Evolutionary conservation across 2,797 vertebrate species (phyloP).

Genomic region (Melanogrammus aeglefinus): DNA sequence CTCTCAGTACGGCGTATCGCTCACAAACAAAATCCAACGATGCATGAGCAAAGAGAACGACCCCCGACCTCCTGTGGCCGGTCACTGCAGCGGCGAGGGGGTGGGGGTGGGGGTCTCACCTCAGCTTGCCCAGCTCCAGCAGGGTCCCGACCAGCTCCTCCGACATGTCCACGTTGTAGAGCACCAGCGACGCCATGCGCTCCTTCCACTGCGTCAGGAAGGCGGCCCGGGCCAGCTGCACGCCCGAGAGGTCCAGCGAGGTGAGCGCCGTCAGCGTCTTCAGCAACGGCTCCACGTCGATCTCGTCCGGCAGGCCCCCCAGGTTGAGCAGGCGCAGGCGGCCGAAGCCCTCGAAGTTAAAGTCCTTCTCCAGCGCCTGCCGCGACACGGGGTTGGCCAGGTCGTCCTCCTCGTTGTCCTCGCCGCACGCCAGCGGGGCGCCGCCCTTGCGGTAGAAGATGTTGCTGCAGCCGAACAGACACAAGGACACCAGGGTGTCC

Average conservation of each 20-base stretch:
- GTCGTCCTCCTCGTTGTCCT: constrained; percentile 82
- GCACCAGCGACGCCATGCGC: constrained; percentile 87
- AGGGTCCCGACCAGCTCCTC: constrained; percentile 88
- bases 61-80: too few relatives aligned
- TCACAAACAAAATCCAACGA: too few relatives aligned
- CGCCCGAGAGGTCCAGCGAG: constrained; percentile 88
- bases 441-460: constrained; percentile 83
- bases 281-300: constrained; percentile 85
- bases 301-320: constrained; percentile 82
- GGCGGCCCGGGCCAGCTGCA: constrained; percentile 80
- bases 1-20: background rate
- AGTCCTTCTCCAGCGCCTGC: constrained; percentile 86
- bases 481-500: constrained; percentile 88
- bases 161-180: constrained; percentile 94
- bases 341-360: constrained; percentile 91
- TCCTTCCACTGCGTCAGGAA: constrained; percentile 94
- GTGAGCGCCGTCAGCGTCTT: constrained; percentile 82
- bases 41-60: too few relatives aligned
- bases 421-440: constrained; percentile 65
- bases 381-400: constrained; percentile 82
- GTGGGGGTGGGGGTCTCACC: constrained; percentile 63
- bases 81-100: too few relatives aligned
- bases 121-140: constrained; percentile 84
- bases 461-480: constrained; percentile 89
- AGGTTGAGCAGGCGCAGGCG: constrained; percentile 90